Percentiles rank a stretch among this genome's conserved stretches.
Conservation (phyloP, 2,113 vertebrate genomes). For the Abramis brama region DNA sequence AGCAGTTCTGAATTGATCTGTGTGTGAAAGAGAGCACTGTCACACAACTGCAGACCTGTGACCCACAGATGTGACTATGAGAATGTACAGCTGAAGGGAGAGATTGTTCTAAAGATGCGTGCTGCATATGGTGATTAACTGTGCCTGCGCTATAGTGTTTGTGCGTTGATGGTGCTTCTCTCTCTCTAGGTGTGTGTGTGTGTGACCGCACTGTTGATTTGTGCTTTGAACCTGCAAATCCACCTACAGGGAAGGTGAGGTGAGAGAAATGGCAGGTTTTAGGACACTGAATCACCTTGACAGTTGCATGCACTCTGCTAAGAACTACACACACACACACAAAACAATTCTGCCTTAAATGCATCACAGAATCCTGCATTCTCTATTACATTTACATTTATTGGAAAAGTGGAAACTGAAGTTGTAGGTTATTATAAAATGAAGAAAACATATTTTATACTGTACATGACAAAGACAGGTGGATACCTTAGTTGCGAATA, state of each 20-base stretch:
- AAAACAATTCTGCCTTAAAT: constrained; percentile 17
- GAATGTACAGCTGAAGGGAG: not conserved
- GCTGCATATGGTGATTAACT: not conserved
- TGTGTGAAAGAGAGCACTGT: constrained; percentile 31
- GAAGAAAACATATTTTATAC: not conserved
- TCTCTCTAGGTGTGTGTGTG: not conserved
- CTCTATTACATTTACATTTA: not conserved
- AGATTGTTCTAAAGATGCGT: not conserved
- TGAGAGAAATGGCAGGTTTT: constrained; percentile 55
- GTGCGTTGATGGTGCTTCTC: not conserved
- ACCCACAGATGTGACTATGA: not conserved
- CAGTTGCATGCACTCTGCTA: constrained; percentile 44
- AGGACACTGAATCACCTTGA: constrained; percentile 31
- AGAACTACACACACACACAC: constrained; percentile 28
- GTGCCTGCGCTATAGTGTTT: not conserved
- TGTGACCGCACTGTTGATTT: constrained; percentile 1
- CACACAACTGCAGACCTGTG: constrained; percentile 12
- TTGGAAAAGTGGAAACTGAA: not conserved
- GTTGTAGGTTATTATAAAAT: not conserved
- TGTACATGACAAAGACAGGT: not conserved
- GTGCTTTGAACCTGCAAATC: constrained; percentile 43
- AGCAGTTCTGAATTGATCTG: constrained; percentile 14
- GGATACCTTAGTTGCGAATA: too few relatives aligned
- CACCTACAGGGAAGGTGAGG: constrained; percentile 43
- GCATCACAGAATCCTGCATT: constrained; percentile 39